Evolutionary conservation across 2,888 invertebrate species (phyloP).

Genomic region (Coleophora deauratella): DNA sequence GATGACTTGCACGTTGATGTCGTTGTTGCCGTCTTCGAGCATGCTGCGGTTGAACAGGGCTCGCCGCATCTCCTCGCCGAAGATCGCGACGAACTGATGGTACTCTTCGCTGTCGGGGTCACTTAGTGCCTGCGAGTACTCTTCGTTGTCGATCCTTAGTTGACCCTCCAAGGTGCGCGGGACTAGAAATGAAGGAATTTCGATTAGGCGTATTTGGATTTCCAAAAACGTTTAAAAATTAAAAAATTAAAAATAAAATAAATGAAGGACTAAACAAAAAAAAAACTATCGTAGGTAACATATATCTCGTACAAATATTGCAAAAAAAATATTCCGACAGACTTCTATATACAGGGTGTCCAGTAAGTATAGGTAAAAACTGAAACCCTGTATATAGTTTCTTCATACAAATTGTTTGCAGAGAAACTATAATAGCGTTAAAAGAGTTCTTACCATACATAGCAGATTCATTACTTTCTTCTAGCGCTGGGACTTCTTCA

Average conservation of each 20-base stretch:
- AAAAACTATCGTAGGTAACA: too few relatives aligned
- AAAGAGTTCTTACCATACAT: slow-evolving; percentile 64
- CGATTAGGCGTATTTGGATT: too few relatives aligned
- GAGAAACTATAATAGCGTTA: neutral
- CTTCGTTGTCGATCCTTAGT: slow-evolving; percentile 78
- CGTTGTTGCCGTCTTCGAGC: slow-evolving; percentile 66
- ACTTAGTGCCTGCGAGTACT: slow-evolving; percentile 73
- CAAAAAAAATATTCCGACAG: too few relatives aligned
- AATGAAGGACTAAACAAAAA: too few relatives aligned
- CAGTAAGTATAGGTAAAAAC: too few relatives aligned
- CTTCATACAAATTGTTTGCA: too few relatives aligned
- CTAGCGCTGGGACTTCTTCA: slow-evolving; percentile 36
- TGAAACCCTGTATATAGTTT: too few relatives aligned
- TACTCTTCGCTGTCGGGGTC: slow-evolving; percentile 77
- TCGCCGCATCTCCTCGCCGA: slow-evolving; percentile 76
- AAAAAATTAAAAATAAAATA: too few relatives aligned
- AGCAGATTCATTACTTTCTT: slow-evolving; percentile 61
- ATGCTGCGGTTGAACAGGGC: slow-evolving; percentile 69
- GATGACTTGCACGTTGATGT: slow-evolving; percentile 75
- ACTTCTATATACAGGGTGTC: too few relatives aligned
- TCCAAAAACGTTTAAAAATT: too few relatives aligned
- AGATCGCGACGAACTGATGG: slow-evolving; percentile 70
- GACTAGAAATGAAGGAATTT: slow-evolving; percentile 57
- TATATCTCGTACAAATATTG: too few relatives aligned
- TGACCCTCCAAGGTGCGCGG: slow-evolving; percentile 81